Evolutionary conservation across 37 sponge, comb jelly and placozoan genomes (phyloP), one percentile per base, ranked within the genome.

Genomic region (Agelas oroides): DNA sequence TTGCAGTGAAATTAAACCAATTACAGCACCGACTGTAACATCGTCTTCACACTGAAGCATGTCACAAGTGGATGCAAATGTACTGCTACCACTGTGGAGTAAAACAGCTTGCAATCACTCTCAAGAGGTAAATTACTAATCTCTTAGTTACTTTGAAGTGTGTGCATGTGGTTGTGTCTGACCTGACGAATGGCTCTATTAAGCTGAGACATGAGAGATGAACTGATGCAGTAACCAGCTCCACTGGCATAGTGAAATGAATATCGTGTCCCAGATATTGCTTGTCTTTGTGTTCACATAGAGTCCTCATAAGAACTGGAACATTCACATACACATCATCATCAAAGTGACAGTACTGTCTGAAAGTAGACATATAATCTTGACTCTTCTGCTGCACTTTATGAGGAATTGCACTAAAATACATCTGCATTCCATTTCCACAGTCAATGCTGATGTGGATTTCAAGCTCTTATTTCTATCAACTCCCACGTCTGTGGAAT

Each of bases 321-420:
- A 70, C 46, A 70, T 89, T 89, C 36, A 89, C 73, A 77, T 89
- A 89, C n/a, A 79, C 74, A 72, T 89, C 90, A 77, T 89, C 90
- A 84, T 89, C 90, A 67, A 89, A 74, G 46, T 89, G 90, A 53
- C 90, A 89, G 40, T 53, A 89, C 90, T 85, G 84, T 19, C 90
- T 89, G 56, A 46, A 46, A 46, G n/a, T n/a, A n/a, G n/a, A n/a
- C n/a, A n/a, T n/a, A n/a, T n/a, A n/a, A n/a, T n/a, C n/a, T n/a
- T n/a, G n/a, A n/a, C n/a, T n/a, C n/a, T n/a, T n/a, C n/a, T n/a
- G n/a, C n/a, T n/a, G n/a, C n/a, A n/a, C n/a, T n/a, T n/a, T n/a
- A n/a, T n/a, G n/a, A n/a, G n/a, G n/a, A n/a, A n/a, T n/a, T n/a
- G n/a, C n/a, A n/a, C n/a, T n/a, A n/a, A n/a, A n/a, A n/a, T n/a